phyloP scores from a whole-genome alignment of 2,113 vertebrate species.

The Dipodomys spectabilis region DNA sequence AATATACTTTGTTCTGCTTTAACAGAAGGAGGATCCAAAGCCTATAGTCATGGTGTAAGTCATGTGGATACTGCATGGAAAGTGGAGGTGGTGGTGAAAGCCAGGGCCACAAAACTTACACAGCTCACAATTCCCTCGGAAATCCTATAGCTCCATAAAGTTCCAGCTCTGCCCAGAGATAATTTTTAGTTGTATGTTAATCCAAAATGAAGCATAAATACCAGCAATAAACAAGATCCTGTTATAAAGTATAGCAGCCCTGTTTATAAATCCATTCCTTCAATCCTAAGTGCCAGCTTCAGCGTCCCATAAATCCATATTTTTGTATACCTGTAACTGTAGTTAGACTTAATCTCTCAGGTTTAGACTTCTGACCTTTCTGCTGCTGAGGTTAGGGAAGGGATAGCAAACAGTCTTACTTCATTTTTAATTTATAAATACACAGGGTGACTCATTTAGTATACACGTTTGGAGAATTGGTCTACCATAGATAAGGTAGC shows the following conservation, averaged over 20 bases:
- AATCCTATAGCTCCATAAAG: neutral
- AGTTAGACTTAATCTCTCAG: neutral
- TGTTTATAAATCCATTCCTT: neutral
- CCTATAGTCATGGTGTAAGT: neutral
- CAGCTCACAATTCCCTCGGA: neutral
- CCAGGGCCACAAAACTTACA: neutral
- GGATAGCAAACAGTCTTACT: neutral
- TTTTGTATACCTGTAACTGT: neutral
- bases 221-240: neutral
- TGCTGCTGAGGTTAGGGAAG: neutral
- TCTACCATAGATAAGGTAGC: too few species aligned
- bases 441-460: too few species aligned
- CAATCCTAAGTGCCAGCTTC: neutral
- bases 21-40: neutral
- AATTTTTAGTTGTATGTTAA: neutral
- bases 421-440: neutral
- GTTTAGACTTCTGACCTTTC: neutral
- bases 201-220: slow-evolving; percentile 3
- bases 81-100: neutral
- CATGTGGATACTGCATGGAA: neutral
- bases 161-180: neutral
- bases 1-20: neutral
- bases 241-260: neutral
- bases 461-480: too few species aligned
- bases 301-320: neutral